A percentile compares a stretch with the other conserved stretches of the same genome.
Conservation (phyloP, 2,797 vertebrate species). For the Cyclopterus lumpus region DNA sequence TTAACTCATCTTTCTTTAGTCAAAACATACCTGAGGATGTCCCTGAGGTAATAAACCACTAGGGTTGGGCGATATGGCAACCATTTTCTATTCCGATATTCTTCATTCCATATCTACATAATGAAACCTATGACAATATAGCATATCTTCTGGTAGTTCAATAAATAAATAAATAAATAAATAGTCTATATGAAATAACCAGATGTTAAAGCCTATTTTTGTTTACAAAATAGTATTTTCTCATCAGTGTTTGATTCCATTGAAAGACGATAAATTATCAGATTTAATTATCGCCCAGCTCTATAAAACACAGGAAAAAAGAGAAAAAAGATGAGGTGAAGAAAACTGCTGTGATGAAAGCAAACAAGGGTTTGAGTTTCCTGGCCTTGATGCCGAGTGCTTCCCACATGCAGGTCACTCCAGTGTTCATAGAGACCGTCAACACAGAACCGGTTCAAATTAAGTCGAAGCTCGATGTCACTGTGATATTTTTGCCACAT, state of each 20-base stretch:
- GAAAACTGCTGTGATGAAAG: neutral
- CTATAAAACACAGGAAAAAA: neutral
- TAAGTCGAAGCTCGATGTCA: neutral
- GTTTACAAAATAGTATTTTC: neutral
- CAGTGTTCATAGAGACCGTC: slow-evolving; percentile 8
- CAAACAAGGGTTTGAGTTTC: neutral
- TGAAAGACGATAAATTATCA: neutral
- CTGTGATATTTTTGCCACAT: slow-evolving; percentile 8
- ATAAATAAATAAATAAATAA: neutral
- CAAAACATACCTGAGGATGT: neutral
- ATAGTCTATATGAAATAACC: neutral
- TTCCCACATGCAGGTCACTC: slow-evolving; percentile 12
- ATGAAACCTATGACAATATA: neutral
- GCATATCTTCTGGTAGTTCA: neutral
- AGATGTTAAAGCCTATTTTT: neutral
- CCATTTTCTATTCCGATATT: neutral
- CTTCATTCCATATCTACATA: neutral
- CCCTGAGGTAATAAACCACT: neutral
- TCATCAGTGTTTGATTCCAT: neutral
- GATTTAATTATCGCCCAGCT: neutral
- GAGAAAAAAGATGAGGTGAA: neutral
- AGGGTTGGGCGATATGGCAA: neutral
- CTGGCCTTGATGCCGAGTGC: neutral
- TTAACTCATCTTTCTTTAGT: neutral
- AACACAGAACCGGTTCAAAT: slow-evolving; percentile 13